These are phyloP conservation scores for Lutraria rhynchaena DNA, from an alignment of 1,140 invertebrate species.

Conservation along the genomic window DNA sequence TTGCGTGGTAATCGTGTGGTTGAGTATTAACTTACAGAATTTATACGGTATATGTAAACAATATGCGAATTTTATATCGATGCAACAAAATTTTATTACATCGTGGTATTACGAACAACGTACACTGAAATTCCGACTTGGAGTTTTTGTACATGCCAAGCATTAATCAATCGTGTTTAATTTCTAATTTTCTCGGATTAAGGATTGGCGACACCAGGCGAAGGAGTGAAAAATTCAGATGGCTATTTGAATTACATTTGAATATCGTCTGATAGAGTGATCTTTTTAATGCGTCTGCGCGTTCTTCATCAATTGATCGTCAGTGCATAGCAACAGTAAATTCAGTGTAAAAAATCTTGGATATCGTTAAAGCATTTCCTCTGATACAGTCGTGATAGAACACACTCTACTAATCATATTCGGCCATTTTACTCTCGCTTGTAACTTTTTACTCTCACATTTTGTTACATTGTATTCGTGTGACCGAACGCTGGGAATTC, in stretches of 20 bases:
- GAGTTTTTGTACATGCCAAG: slow-evolving; percentile 13
- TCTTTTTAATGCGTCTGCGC: slow-evolving; percentile 10
- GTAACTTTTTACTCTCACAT: not conserved
- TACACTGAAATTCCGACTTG: slow-evolving; percentile 20
- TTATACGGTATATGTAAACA: slow-evolving; percentile 42
- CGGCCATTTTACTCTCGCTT: no score
- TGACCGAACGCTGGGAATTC: not conserved
- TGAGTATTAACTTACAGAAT: slow-evolving; percentile 33
- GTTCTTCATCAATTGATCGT: slow-evolving; percentile 16
- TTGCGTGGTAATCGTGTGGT: not conserved
- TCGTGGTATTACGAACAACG: slow-evolving; percentile 20
- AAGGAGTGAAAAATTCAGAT: not conserved
- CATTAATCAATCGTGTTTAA: slow-evolving; percentile 21
- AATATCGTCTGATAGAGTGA: slow-evolving; percentile 19
- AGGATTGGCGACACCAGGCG: not conserved
- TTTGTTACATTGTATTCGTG: slow-evolving; percentile 3
- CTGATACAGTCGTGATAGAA: no score
- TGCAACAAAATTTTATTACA: slow-evolving; percentile 31
- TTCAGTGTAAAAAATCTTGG: slow-evolving; percentile 23
- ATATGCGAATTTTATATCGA: slow-evolving; percentile 41
- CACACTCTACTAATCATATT: no score
- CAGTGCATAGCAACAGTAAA: slow-evolving; percentile 38
- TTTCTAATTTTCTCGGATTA: slow-evolving; percentile 35
- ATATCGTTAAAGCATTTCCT: slow-evolving; percentile 1
- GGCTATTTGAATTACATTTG: slow-evolving; percentile 22